Base-by-base conservation (phyloP, 2,113 vertebrate species). In the Eulemur macaco region DNA sequence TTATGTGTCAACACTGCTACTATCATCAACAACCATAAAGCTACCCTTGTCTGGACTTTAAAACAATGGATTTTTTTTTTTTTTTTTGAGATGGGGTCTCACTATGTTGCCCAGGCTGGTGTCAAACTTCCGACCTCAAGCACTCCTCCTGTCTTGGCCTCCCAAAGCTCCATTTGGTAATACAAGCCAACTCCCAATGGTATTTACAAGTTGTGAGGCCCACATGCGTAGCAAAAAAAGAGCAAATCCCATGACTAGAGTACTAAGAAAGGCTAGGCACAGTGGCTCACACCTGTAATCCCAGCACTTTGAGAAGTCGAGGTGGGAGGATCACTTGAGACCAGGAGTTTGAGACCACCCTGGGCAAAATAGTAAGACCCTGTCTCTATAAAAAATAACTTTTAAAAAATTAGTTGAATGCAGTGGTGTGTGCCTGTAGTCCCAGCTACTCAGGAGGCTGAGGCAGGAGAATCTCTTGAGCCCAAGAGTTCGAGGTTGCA, bases 1-100 rank as follows among this genome's bases (percentile, higher is more conserved):
- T 68, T 77, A 73, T 13, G 5, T 52, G 31, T 83, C 74, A 93
- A 93, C 11, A 85, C 25, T 90, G 56, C 37, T 92, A 74, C 45
- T 47, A 23, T 95, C 63, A 94, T 56, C 86, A 77, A 82, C 54
- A 77, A 95, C 27, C 17, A 87, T n/a, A 96, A 86, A 56, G 58
- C 73, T 86, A 92, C 39, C 31, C 15, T 81, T 81, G 63, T 27
- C 68, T 90, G 17, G 50, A n/a, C 15, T 80, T 74, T 29, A 92
- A 96, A 88, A 77, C 73, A 89, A 52, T 23, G 37, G 11, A 14
- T 39, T 71, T 42, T 42, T 42, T 42, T 42, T 42, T 42, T 45
- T 45, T 27, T 39, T 71, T 23, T 42, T 73, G 27, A 47, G 27
- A 47, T 18, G 15, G 8, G 42, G 27, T 76, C 15, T 47, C 42